Percentiles rank a stretch among this genome's conserved stretches.
phyloP scores from a whole-genome alignment of 2,888 invertebrate genomes.

The Synanthedon myopaeformis region DNA sequence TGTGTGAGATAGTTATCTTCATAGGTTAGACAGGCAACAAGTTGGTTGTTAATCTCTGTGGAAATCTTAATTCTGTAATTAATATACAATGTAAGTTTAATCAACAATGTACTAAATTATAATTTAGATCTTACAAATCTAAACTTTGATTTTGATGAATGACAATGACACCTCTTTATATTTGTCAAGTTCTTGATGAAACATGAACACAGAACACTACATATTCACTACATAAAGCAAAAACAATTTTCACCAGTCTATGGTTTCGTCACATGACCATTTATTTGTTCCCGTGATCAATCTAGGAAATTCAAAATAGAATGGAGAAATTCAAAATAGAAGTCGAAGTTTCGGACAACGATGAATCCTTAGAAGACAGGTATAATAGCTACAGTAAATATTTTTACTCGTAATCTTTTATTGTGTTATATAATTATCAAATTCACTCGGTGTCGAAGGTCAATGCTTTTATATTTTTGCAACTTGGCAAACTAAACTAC shows the following conservation, averaged over 20 bases:
- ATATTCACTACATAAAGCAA: not conserved
- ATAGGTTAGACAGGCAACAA: no score
- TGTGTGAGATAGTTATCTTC: no score
- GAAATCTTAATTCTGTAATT: no score
- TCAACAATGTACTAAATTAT: no score
- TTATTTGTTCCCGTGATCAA: conserved; percentile 80
- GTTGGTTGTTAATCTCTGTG: no score
- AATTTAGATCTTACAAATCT: no score
- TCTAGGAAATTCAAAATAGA: conserved; percentile 75
- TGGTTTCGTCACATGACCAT: conserved; percentile 75
- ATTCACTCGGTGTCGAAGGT: conserved; percentile 44
- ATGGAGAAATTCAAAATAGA: conserved; percentile 60
- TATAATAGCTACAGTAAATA: conserved; percentile 32
- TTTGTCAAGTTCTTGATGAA: no score
- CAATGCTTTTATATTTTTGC: conserved; percentile 40
- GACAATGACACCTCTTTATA: no score
- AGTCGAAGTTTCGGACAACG: conserved; percentile 73
- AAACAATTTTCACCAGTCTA: conserved; percentile 23
- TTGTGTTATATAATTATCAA: conserved; percentile 45
- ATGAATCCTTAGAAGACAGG: conserved; percentile 74
- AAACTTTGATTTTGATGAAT: no score
- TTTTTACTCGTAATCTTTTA: conserved; percentile 7
- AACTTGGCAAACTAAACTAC: conserved; percentile 46
- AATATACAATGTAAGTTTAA: no score
- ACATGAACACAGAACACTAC: no score